Conservation (phyloP, 2,113 vertebrate genomes). For the Myrmecobius fasciatus region DNA sequence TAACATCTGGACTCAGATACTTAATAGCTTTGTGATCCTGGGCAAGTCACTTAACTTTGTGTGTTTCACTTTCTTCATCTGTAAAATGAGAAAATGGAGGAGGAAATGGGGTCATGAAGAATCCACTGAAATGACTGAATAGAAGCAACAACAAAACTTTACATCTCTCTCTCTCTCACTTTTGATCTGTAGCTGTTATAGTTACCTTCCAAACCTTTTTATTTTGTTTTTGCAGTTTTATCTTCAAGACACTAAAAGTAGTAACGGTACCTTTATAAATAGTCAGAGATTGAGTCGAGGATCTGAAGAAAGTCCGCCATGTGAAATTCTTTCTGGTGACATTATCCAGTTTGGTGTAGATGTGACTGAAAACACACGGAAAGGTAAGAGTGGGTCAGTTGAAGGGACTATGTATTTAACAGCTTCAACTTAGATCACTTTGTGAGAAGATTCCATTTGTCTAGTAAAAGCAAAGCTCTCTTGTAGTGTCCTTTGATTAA, state of each 20-base stretch:
- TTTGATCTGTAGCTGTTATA: constrained; percentile 51
- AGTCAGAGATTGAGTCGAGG: constrained; percentile 98
- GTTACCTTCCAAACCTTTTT: neutral
- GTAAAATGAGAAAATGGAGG: neutral
- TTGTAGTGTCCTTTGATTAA: neutral
- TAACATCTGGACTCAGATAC: no score
- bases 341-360: constrained; percentile 99
- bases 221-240: constrained; percentile 91
- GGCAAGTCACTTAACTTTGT: neutral
- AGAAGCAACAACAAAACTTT: neutral
- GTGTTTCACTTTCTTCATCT: neutral
- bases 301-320: constrained; percentile 98
- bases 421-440: neutral
- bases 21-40: neutral
- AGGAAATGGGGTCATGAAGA: neutral
- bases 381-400: constrained; percentile 89
- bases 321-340: constrained; percentile 98
- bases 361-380: constrained; percentile 99
- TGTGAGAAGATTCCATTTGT: neutral
- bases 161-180: neutral
- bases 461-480: neutral
- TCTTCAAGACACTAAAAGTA: constrained; percentile 99
- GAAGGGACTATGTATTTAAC: neutral
- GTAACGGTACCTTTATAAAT: constrained; percentile 99
- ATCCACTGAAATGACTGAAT: neutral